Conservation (phyloP, 2,888 invertebrate species). For the Sarcophaga rosellei region DNA sequence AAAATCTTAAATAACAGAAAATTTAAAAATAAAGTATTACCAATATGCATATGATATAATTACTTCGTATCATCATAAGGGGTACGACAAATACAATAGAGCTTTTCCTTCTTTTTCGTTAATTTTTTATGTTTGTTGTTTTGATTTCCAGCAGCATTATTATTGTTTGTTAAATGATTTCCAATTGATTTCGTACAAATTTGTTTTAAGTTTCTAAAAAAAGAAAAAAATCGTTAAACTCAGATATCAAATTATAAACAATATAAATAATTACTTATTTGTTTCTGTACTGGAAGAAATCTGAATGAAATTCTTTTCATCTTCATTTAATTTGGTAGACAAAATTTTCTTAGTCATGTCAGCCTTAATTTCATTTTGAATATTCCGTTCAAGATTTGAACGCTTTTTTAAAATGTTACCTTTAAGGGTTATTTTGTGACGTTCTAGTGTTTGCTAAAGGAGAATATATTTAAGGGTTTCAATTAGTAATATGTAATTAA, state of each 20-base stretch:
- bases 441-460: constrained; percentile 81
- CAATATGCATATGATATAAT: constrained; percentile 72
- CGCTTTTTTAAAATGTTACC: constrained; percentile 96
- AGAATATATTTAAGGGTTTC: too few relatives aligned
- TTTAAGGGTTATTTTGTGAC: constrained; percentile 95
- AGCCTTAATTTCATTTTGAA: constrained; percentile 94
- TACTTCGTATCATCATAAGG: constrained; percentile 97
- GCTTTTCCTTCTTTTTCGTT: constrained; percentile 87
- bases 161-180: constrained; percentile 45
- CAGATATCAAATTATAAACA: not conserved
- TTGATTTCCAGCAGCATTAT: constrained; percentile 71
- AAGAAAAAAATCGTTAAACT: constrained; percentile 10
- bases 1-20: constrained; percentile 86
- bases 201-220: constrained; percentile 63
- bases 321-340: constrained; percentile 49
- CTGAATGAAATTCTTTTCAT: constrained; percentile 38
- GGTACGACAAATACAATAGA: constrained; percentile 95
- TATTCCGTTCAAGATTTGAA: constrained; percentile 92
- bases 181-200: constrained; percentile 53
- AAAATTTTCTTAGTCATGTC: constrained; percentile 86
- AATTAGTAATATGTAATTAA: too few relatives aligned
- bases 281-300: constrained; percentile 36
- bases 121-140: constrained; percentile 64
- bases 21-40: not conserved
- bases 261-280: constrained; percentile 62